Evolutionary conservation across 2,888 invertebrate species (phyloP).

Genomic region (Morinoia aosen): DNA sequence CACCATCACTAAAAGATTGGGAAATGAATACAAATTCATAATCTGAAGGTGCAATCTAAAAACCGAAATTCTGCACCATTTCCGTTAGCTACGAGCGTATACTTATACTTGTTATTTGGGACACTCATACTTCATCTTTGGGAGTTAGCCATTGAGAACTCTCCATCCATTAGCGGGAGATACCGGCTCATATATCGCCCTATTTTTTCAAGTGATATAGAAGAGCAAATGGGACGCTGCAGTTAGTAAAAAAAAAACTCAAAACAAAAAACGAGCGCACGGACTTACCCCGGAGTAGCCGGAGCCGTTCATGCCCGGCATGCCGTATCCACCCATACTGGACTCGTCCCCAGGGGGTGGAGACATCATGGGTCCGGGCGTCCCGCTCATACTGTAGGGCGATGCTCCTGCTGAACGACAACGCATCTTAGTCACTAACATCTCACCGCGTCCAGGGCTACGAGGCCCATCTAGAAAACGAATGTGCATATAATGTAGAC

Average conservation of each 20-base stretch:
- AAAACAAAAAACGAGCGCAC: neutral
- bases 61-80: neutral
- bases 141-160: neutral
- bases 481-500: conserved; percentile 10
- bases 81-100: neutral
- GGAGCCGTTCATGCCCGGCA: conserved; percentile 84
- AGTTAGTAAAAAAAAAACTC: neutral
- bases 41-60: neutral
- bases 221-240: neutral
- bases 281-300: conserved; percentile 66
- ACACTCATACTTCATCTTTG: neutral
- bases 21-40: neutral
- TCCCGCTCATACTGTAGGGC: conserved; percentile 88
- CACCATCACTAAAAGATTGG: neutral
- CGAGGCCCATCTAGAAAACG: conserved; percentile 5
- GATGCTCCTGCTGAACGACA: conserved; percentile 78
- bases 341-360: conserved; percentile 87
- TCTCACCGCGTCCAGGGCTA: neutral
- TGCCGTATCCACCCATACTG: conserved; percentile 80
- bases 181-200: neutral
- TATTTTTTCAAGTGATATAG: neutral
- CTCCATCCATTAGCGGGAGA: neutral
- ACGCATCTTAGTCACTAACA: neutral
- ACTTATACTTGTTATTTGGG: neutral
- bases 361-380: conserved; percentile 95